Evolutionary conservation across 2,113 vertebrate species (phyloP).

Genomic region (Conger conger): DNA sequence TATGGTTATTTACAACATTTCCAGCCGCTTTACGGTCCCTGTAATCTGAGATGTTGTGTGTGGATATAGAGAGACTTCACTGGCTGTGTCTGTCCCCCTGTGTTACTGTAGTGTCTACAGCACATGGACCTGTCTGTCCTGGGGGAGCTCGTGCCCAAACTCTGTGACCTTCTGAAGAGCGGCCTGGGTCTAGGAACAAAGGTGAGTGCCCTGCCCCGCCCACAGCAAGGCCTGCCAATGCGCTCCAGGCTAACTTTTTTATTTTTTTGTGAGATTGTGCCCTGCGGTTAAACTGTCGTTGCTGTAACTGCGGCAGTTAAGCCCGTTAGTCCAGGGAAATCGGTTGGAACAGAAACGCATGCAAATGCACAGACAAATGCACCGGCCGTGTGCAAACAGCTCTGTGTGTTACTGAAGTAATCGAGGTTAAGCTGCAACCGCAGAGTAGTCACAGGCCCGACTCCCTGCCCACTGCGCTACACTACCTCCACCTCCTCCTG

Average conservation of each 20-base stretch:
- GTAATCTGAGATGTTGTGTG: neutral
- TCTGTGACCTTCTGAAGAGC: slow-evolving; percentile 92
- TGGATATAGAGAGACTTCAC: neutral
- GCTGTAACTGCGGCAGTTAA: too few species aligned
- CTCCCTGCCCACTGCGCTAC: too few species aligned
- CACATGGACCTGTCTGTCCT: slow-evolving; percentile 90
- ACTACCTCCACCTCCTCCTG: too few species aligned
- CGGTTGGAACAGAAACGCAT: neutral
- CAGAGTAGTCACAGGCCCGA: too few species aligned
- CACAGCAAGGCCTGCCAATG: neutral
- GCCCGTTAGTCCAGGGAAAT: too few species aligned
- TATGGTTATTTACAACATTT: too few species aligned
- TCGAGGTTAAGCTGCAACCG: too few species aligned
- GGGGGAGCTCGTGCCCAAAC: slow-evolving; percentile 85
- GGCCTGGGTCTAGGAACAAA: slow-evolving; percentile 95
- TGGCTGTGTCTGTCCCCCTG: slow-evolving; percentile 31
- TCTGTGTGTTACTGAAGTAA: too few species aligned
- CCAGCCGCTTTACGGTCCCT: too few species aligned
- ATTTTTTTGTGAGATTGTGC: too few species aligned
- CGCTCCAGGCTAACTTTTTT: too few species aligned
- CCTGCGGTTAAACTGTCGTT: neutral
- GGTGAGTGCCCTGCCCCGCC: slow-evolving; percentile 48
- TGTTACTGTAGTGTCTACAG: slow-evolving; percentile 84
- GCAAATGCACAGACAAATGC: neutral
- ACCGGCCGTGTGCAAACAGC: too few species aligned